Evolutionary conservation across 2,888 invertebrate species (phyloP), one percentile per base, ranked within the genome.

Genomic region (Apamea sordens): DNA sequence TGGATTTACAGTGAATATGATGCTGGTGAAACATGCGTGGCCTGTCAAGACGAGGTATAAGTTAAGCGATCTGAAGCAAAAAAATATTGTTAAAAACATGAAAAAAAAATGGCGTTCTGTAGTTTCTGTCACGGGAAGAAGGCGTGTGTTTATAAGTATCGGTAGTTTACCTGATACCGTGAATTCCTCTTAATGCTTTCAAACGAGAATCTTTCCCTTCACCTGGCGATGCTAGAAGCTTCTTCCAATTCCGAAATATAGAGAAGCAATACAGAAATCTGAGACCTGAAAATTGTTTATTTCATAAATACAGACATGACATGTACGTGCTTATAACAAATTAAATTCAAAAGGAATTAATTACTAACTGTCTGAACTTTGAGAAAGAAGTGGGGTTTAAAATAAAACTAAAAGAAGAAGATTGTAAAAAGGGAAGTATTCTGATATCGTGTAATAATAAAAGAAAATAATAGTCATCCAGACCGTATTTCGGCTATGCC

Each of bases 201-300:
- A 82, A 13, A 28, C 88, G 87, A 50, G 72, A 63, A 28, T 87
- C 87, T 11, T 21, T 64, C 7, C 71, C 24, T 21, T 61, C 41
- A 4, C 86, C 76, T 13, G 79, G 41, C 32, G 11, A 2, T 11
- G 32, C n/a, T 18, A 47, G 77, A 28, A 85, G 79, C 32, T 76
- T 83, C 11, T 73, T 85, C 94, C 93, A 94, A 80, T 92, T 93
- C 7, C 87, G 88, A 67, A 73, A 82, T 36, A 93, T 59, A 36
- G 94, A 93, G 79, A 94, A 94, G 69, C 91, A 90, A 10, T 88
- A 65, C 15, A 93, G 63, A 10, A 86, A 83, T 56, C 77, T 84
- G 5, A 78, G 47, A 24, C 24, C 86, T 87, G 56, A 84, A 56
- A 68, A 15, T 2, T 2, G 1, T 2, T 1, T 15, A 61, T 18